Evolutionary conservation across 2,888 invertebrate genomes (phyloP), one percentile per base, ranked within the genome.

Genomic region (Mythimna ferrago): DNA sequence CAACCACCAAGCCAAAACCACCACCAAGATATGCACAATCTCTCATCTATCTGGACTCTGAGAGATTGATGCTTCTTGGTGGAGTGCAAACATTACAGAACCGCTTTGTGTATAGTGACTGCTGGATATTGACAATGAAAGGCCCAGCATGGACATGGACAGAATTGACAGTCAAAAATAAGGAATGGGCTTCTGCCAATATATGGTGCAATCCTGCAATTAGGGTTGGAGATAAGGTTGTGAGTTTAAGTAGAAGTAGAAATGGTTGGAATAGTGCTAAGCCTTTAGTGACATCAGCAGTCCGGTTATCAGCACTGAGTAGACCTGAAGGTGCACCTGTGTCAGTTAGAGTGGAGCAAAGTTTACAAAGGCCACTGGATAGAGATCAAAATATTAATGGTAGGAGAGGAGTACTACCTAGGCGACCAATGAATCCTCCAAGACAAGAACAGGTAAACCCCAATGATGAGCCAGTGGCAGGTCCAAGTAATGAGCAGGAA

Each of bases 201-300:
- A 98, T 99, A 90, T 99, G 99, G 98, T 99, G 99, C 92, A 99
- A 99, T 95, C 99, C 99, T 71, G 99, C 98, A 66, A 99, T 99
- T 93, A 98, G 92, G 88, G 95, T 98, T 85, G 98, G 98, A 72
- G 97, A 98, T 87, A 98, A 98, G 92, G 97, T 98, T 81, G 97
- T 98, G 53, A 97, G 98, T 82, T 96, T 98, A 83, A 97, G 97
- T 86, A 96, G 97, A 88, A 97, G 97, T 88, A 96, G 97, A 80
- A 95, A 96, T 90, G 96, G 90, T 82, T 96, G 93, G 96, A 96
- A 96, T 86, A 93, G 95, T 85, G 96, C 96, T 72, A 96, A 96
- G 76, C 96, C 96, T 65, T 92, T 97, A 66, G 96, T 97, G 6
- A 96, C 97, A 73, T 97, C 97, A 84, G 97, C 97, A 80, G 95